Percentiles rank a stretch among this genome's conserved stretches.
These are phyloP conservation scores for Ips typographus DNA, from an alignment of 1,140 invertebrate genomes.

Conservation along the genomic window DNA sequence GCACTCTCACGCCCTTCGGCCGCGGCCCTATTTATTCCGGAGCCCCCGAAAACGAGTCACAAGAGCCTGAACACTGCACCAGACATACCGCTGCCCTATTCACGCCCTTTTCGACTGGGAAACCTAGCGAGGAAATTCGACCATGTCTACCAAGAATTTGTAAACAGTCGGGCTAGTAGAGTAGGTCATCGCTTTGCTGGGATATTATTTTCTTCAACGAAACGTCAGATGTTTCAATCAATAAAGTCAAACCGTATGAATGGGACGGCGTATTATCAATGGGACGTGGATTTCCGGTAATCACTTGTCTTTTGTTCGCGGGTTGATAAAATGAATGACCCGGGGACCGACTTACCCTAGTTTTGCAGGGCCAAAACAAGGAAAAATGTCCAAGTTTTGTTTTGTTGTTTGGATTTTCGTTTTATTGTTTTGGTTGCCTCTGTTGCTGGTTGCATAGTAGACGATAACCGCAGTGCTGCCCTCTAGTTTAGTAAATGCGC, in stretches of 20 bases:
- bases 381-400: background rate
- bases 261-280: constrained; percentile 35
- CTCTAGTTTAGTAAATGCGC: too few relatives aligned
- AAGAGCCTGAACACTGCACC: too few relatives aligned
- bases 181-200: constrained; percentile 37
- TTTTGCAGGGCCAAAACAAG: constrained; percentile 3
- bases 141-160: constrained; percentile 34
- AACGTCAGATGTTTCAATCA: constrained; percentile 37
- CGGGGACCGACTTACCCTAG: background rate
- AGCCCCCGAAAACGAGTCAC: too few relatives aligned
- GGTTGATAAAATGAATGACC: constrained; percentile 3
- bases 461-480: background rate
- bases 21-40: too few relatives aligned
- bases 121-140: constrained; percentile 33
- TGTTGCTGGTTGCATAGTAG: background rate
- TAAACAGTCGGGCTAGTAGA: constrained; percentile 38
- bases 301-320: background rate
- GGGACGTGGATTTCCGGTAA: background rate
- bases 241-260: constrained; percentile 35
- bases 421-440: background rate
- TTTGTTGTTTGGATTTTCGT: background rate
- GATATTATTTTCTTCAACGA: constrained; percentile 29
- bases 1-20: too few relatives aligned
- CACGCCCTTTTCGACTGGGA: background rate
- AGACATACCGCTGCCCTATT: background rate